Evolutionary conservation across 2,797 vertebrate species (phyloP).

Genomic region (Enteromius radiatus): DNA sequence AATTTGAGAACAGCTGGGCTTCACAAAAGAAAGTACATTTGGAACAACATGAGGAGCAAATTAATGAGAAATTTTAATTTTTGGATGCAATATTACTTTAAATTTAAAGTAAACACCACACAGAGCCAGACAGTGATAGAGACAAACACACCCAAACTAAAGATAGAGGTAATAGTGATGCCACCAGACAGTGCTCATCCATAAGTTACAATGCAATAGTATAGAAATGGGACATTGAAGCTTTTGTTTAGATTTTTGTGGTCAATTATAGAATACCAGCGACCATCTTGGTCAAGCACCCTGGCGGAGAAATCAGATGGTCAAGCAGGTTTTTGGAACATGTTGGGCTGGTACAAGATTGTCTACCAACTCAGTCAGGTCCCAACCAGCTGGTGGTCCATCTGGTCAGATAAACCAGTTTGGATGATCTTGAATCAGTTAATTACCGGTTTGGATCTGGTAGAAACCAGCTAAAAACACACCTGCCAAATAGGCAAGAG

Average conservation of each 20-base stretch:
- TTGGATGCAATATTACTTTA: background rate
- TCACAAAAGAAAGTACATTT: background rate
- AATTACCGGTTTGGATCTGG: background rate
- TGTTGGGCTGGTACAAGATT: conserved; percentile 17
- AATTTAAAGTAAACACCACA: conserved; percentile 9
- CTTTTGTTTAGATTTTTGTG: background rate
- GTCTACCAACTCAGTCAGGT: conserved; percentile 23
- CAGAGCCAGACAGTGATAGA: background rate
- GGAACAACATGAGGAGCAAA: background rate
- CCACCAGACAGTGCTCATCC: background rate
- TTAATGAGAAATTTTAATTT: background rate
- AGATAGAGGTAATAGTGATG: background rate
- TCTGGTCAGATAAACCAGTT: conserved; percentile 18
- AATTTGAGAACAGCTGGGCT: background rate
- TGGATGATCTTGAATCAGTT: conserved; percentile 18
- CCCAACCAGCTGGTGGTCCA: conserved; percentile 17
- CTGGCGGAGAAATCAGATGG: conserved; percentile 17
- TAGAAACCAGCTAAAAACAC: background rate
- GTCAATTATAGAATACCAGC: background rate
- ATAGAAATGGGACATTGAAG: background rate
- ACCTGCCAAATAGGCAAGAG: background rate
- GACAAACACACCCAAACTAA: background rate
- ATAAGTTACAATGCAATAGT: background rate
- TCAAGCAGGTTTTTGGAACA: conserved; percentile 33
- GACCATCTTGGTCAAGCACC: background rate